These are phyloP conservation scores for Ophiodon elongatus DNA, from an alignment of 2,113 vertebrate genomes.

Conservation along the genomic window DNA sequence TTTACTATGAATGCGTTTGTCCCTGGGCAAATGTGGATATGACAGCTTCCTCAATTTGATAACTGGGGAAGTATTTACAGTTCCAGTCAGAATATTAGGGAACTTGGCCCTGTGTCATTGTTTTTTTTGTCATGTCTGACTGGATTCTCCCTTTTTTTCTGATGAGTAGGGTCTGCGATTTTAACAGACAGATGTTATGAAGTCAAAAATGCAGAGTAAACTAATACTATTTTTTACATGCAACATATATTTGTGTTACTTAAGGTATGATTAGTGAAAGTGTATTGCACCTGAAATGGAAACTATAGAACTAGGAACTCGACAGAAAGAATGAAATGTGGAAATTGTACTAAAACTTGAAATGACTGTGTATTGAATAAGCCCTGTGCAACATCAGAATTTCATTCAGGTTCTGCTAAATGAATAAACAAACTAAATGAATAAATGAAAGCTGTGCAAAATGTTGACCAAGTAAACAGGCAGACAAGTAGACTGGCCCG, in stretches of 20 bases:
- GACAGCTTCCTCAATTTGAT: conserved; percentile 73
- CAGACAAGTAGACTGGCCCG: conserved; percentile 70
- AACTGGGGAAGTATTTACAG: conserved; percentile 68
- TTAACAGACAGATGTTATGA: conserved; percentile 18
- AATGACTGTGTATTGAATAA: neutral
- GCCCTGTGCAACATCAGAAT: neutral
- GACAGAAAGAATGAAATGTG: neutral
- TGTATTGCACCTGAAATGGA: neutral
- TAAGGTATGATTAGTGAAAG: neutral
- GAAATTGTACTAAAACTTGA: conserved; percentile 8
- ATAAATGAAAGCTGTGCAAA: conserved; percentile 52
- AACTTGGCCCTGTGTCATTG: conserved; percentile 73
- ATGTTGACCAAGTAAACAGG: conserved; percentile 76
- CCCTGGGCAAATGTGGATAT: conserved; percentile 62
- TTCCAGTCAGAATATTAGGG: conserved; percentile 77
- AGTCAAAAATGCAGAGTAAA: conserved; percentile 22
- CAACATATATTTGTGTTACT: neutral
- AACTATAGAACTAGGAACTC: neutral
- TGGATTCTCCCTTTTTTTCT: conserved; percentile 64
- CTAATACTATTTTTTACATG: neutral
- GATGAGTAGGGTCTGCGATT: conserved; percentile 27
- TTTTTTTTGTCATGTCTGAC: conserved; percentile 70
- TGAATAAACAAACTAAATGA: conserved; percentile 50
- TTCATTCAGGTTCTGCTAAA: conserved; percentile 47
- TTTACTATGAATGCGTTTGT: conserved; percentile 70